Conservation (phyloP, 1,140 invertebrate species). For the Oryctes rhinoceros region DNA sequence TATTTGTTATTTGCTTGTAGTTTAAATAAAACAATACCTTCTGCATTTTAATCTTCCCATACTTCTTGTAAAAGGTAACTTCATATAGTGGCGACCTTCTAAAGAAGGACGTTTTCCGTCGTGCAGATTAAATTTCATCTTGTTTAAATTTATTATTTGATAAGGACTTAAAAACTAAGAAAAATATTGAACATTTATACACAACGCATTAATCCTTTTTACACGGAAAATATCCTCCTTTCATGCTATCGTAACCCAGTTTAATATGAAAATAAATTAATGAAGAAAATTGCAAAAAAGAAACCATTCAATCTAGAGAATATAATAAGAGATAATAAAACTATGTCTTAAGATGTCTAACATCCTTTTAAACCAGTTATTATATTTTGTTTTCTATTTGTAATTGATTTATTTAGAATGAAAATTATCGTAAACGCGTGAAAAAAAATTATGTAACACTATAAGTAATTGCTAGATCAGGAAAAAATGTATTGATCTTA, state of each 20-base stretch:
- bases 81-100: neutral
- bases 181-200: neutral
- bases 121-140: constrained; percentile 20
- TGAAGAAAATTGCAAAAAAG: neutral
- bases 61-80: neutral
- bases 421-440: neutral
- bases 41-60: constrained; percentile 5
- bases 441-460: neutral
- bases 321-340: neutral
- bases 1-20: neutral
- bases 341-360: neutral
- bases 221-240: neutral
- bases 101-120: neutral
- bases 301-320: neutral
- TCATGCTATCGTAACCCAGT: too few species aligned
- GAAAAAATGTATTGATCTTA: neutral
- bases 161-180: too few species aligned
- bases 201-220: neutral
- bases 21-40: constrained; percentile 20
- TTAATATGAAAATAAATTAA: neutral
- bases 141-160: neutral
- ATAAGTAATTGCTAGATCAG: too few species aligned
- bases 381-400: constrained; percentile 8
- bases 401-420: constrained; percentile 2
- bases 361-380: constrained; percentile 32